Percentiles rank a stretch among this genome's conserved stretches.
Conservation (phyloP, 2,113 vertebrate genomes). For the Kobus ellipsiprymnus region DNA sequence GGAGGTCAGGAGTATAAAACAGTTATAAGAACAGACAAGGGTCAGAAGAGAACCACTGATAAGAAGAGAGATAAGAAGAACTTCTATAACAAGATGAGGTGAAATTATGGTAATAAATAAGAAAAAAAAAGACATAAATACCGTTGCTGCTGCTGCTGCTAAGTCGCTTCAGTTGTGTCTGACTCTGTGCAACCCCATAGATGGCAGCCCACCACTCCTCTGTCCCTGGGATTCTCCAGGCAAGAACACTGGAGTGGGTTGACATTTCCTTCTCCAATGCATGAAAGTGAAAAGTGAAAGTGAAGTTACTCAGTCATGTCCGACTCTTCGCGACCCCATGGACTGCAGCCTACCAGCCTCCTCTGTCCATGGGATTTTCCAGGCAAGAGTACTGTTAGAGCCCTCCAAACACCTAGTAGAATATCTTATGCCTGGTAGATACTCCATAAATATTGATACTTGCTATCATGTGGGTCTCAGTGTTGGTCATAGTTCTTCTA, state of each 20-base stretch:
- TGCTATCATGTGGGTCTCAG: accelerated
- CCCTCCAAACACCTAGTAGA: background rate
- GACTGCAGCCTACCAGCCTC: too few relatives aligned
- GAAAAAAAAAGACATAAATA: background rate
- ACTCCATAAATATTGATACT: background rate
- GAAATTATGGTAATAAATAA: background rate
- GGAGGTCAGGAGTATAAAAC: background rate
- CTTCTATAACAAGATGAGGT: background rate
- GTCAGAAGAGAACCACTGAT: background rate
- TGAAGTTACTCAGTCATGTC: too few relatives aligned
- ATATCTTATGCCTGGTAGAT: background rate
- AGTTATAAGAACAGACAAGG: background rate
- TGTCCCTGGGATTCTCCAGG: too few relatives aligned
- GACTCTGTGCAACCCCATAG: too few relatives aligned
- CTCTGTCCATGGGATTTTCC: too few relatives aligned
- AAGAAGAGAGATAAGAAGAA: background rate
- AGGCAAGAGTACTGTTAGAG: background rate
- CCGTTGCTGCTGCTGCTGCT: background rate
- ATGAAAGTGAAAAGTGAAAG: too few relatives aligned
- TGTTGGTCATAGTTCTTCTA: background rate
- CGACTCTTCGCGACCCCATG: too few relatives aligned
- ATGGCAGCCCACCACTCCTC: too few relatives aligned
- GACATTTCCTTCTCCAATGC: too few relatives aligned
- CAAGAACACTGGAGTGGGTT: too few relatives aligned
- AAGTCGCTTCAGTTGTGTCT: too few relatives aligned